Base-by-base conservation (phyloP, 1,140 invertebrate species). In the Drosophila tsacasi region DNA sequence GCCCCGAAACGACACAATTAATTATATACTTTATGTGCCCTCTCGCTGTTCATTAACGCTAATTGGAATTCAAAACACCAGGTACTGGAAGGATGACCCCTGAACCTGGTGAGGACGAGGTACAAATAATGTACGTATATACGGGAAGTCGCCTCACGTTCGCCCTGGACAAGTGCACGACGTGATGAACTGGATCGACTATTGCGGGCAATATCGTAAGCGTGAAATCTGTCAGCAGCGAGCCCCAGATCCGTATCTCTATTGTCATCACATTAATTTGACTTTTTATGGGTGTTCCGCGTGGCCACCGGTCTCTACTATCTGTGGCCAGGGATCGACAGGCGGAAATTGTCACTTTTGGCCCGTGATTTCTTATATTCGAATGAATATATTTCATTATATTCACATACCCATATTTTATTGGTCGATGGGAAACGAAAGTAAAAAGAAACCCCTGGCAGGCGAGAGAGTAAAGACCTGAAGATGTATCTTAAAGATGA, bases 211-310 rank as follows among this genome's bases (percentile, higher is more conserved):
- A 65, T 90, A 90, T 90, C 85, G 37, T 89, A 76, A 79, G 81
- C 85, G 75, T 89, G 75, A 89, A 89, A 89, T 89, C 85, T 89
- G 71, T 65, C 77, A 71, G 63, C 49, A 15, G 37, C 30, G 49
- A 8, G 42, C 4, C 32, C 21, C 15, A 76, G 63, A 61, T 68
- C 58, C 25, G 37, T 67, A 49, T 57, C 54, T 62, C 76, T 35
- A 59, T 64, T 76, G 76, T 76, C 81, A 76, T 73, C 84, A 81
- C 91, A 92, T 92, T 90, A 92, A 92, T 92, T 90, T 83, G 90
- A 76, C 69, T 83, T 90, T 92, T 91, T 91, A 91, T 91, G 89
- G 84, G 71, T 77, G 89, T 79, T 86, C 62, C 68, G 37, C 23
- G 23, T 35, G 50, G 61, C 46, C 57, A 42, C 32, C 27, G 52